phyloP scores from a whole-genome alignment of 2,888 invertebrate genomes.

The Diachrysia chrysitis region DNA sequence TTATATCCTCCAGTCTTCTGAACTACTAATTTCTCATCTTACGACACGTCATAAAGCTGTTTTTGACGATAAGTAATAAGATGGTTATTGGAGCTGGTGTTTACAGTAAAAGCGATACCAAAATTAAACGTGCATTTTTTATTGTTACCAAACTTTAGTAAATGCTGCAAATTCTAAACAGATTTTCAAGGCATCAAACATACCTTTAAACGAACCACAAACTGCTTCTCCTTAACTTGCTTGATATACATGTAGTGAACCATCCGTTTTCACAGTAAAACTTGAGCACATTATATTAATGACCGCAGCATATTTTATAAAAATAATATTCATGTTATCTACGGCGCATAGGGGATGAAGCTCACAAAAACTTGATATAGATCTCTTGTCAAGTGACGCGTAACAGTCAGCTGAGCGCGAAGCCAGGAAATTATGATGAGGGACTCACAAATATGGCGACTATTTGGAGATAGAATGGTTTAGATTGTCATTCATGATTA shows the following conservation, averaged over 20 bases:
- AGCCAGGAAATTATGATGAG: slow-evolving; percentile 42
- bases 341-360: slow-evolving; percentile 19
- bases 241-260: neutral
- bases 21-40: no score
- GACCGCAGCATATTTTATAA: slow-evolving; percentile 7
- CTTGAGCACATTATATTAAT: neutral
- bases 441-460: slow-evolving; percentile 14
- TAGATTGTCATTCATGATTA: slow-evolving; percentile 19
- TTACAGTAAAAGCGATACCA: no score
- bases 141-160: no score
- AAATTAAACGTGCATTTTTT: no score
- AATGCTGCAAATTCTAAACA: neutral
- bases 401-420: slow-evolving; percentile 43
- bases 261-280: neutral
- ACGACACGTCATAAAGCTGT: no score
- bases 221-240: neutral
- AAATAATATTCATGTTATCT: slow-evolving; percentile 29
- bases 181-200: neutral
- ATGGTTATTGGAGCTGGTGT: no score
- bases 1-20: no score
- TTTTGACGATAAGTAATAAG: no score
- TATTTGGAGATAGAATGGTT: slow-evolving; percentile 12
- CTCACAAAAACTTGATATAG: slow-evolving; percentile 43
- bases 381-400: slow-evolving; percentile 49
- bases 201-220: neutral